phyloP scores from a whole-genome alignment of 2,888 invertebrate species.

The Caenorhabditis sp. region DNA sequence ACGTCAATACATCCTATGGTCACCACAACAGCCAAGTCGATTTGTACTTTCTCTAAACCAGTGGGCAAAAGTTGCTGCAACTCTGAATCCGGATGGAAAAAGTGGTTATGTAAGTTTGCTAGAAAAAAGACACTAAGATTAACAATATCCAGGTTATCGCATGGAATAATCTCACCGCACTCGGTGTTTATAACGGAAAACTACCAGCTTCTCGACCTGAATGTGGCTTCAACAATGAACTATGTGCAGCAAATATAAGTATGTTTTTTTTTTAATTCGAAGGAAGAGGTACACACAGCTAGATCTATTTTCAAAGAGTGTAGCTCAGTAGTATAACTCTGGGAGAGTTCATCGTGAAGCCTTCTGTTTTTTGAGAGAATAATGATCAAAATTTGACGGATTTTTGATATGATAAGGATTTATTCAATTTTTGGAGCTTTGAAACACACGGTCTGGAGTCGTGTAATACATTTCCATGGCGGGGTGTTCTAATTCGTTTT shows the following conservation, averaged over 20 bases:
- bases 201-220: constrained; percentile 36
- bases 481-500: too few relatives aligned
- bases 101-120: constrained; percentile 30
- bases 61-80: constrained; percentile 28
- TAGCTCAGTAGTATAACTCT: too few relatives aligned
- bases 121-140: too few relatives aligned
- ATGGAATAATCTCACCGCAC: constrained; percentile 32
- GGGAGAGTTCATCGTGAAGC: too few relatives aligned
- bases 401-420: too few relatives aligned
- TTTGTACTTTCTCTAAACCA: constrained; percentile 13
- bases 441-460: too few relatives aligned
- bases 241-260: constrained; percentile 26
- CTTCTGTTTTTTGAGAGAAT: too few relatives aligned
- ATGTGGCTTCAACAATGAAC: constrained; percentile 49
- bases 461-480: too few relatives aligned
- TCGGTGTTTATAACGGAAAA: constrained; percentile 24
- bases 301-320: too few relatives aligned
- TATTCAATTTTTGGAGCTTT: too few relatives aligned
- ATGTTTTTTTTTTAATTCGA: constrained; percentile 6
- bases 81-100: constrained; percentile 35
- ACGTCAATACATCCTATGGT: constrained; percentile 32
- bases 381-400: too few relatives aligned
- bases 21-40: constrained; percentile 18
- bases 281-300: too few relatives aligned
- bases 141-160: constrained; percentile 18